Conservation (phyloP, 2,113 vertebrate species). For the Cebus imitator region DNA sequence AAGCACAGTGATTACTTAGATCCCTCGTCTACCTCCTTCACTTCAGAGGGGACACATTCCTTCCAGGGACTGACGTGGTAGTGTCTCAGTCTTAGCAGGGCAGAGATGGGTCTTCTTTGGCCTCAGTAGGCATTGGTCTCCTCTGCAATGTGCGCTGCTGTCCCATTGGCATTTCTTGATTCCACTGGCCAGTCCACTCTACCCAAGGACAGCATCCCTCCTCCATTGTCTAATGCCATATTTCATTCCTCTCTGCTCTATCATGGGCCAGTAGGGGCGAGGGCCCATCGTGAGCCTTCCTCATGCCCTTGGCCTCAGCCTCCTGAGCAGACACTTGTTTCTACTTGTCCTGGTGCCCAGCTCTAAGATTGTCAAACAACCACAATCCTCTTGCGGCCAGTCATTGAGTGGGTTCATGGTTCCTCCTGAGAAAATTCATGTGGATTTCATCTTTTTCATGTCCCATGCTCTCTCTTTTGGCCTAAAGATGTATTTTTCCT, state of each 20-base stretch:
- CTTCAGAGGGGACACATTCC: background rate
- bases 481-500: background rate
- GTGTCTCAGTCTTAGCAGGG: background rate
- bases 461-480: background rate
- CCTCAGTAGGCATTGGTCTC: background rate
- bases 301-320: background rate
- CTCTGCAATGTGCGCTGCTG: too few relatives aligned
- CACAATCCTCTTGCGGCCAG: background rate
- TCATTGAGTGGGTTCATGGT: background rate
- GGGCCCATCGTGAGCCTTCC: background rate
- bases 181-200: accelerated
- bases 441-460: background rate
- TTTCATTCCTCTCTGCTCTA: background rate
- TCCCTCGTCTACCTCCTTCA: background rate
- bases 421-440: background rate
- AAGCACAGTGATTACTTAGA: background rate
- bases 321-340: background rate
- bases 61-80: background rate
- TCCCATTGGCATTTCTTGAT: background rate
- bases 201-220: accelerated
- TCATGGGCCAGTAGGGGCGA: accelerated
- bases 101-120: background rate
- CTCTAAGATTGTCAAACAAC: background rate
- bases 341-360: too few relatives aligned
- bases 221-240: too few relatives aligned